phyloP scores from a whole-genome alignment of 2,888 invertebrate genomes.

The Orchestes rusci region DNA sequence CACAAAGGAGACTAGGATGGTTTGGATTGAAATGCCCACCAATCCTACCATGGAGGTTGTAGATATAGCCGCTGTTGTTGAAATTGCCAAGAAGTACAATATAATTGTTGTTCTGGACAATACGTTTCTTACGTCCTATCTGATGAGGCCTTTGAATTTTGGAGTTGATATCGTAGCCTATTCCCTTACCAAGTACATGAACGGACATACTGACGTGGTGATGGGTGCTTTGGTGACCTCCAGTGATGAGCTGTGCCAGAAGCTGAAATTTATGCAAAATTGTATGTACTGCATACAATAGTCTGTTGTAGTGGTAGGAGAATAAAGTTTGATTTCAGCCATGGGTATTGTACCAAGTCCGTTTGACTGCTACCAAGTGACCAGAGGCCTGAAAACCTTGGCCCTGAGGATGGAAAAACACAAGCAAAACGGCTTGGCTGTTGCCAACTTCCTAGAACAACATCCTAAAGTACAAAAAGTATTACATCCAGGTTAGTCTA shows the following conservation, averaged over 20 bases:
- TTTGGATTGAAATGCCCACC: slow-evolving; percentile 96
- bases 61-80: slow-evolving; percentile 69
- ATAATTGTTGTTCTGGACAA: slow-evolving; percentile 83
- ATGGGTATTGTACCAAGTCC: slow-evolving; percentile 93
- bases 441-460: slow-evolving; percentile 74
- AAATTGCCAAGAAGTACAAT: slow-evolving; percentile 53
- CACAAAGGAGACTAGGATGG: slow-evolving; percentile 79
- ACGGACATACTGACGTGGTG: slow-evolving; percentile 94
- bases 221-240: slow-evolving; percentile 87
- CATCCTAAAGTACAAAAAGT: slow-evolving; percentile 78
- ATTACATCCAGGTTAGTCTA: slow-evolving; percentile 56
- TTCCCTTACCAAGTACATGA: slow-evolving; percentile 96
- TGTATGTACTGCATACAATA: slow-evolving; percentile 46
- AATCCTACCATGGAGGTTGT: slow-evolving; percentile 88
- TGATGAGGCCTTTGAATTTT: slow-evolving; percentile 82
- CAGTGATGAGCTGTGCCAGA: slow-evolving; percentile 60
- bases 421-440: slow-evolving; percentile 64
- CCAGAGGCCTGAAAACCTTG: slow-evolving; percentile 88
- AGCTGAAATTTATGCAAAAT: slow-evolving; percentile 80
- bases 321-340: too few relatives aligned
- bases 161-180: slow-evolving; percentile 90
- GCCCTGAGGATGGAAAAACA: slow-evolving; percentile 88
- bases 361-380: slow-evolving; percentile 91
- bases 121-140: slow-evolving; percentile 86
- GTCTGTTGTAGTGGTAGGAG: background rate